Percentiles rank a stretch among this genome's conserved stretches.
phyloP scores from a whole-genome alignment of 2,888 invertebrate species.

The Cheilosia urbana region DNA sequence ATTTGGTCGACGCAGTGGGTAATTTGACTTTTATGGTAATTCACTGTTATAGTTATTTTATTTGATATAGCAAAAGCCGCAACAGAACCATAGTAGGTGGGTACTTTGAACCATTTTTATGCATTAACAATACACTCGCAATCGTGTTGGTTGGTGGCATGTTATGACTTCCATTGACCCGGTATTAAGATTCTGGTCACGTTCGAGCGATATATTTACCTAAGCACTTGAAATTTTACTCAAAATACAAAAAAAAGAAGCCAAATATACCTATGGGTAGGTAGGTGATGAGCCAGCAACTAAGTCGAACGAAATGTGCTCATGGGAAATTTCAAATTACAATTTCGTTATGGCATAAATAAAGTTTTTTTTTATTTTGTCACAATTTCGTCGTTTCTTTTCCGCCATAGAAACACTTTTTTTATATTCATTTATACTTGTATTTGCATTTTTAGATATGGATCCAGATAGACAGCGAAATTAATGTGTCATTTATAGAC shows the following conservation, averaged over 20 bases:
- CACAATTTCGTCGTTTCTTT: slow-evolving; percentile 33
- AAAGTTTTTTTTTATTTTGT: slow-evolving; percentile 31
- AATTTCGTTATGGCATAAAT: slow-evolving; percentile 69
- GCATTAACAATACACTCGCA: slow-evolving; percentile 59
- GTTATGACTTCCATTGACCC: slow-evolving; percentile 74
- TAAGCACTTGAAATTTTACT: slow-evolving; percentile 68
- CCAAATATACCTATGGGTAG: slow-evolving; percentile 8
- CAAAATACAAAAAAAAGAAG: slow-evolving; percentile 41
- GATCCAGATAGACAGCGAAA: neutral
- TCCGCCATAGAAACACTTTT: slow-evolving; percentile 5
- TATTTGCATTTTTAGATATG: slow-evolving; percentile 46
- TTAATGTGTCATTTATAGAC: slow-evolving; percentile 44
- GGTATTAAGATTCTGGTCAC: slow-evolving; percentile 68
- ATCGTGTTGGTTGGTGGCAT: slow-evolving; percentile 54
- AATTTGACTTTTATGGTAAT: slow-evolving; percentile 72
- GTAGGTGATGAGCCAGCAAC: slow-evolving; percentile 37
- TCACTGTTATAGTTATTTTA: slow-evolving; percentile 55
- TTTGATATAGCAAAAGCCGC: slow-evolving; percentile 47
- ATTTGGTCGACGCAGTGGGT: slow-evolving; percentile 55
- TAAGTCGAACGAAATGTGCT: slow-evolving; percentile 26
- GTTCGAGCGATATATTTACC: slow-evolving; percentile 72
- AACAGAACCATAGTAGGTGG: slow-evolving; percentile 41
- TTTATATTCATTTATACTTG: slow-evolving; percentile 7
- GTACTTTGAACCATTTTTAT: slow-evolving; percentile 72
- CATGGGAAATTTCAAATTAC: slow-evolving; percentile 72